These are phyloP conservation scores for Andricus quercusramuli DNA, from an alignment of 2,888 invertebrate genomes.

Conservation along the genomic window DNA sequence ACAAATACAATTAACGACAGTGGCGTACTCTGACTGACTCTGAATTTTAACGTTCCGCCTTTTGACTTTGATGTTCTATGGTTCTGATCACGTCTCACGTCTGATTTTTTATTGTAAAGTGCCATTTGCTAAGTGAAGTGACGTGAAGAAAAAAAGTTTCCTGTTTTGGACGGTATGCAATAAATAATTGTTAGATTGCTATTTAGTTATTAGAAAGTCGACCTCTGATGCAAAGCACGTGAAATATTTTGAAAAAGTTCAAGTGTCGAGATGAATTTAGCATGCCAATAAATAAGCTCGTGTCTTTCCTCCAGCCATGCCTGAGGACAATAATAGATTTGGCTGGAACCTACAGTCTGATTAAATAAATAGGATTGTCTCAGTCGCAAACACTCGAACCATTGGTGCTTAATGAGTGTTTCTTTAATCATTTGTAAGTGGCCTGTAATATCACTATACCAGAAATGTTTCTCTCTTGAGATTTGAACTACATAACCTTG, in stretches of 20 bases:
- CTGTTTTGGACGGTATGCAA: conserved; percentile 1
- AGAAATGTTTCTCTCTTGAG: conserved; percentile 36
- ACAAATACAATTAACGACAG: background rate
- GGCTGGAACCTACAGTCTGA: conserved; percentile 78
- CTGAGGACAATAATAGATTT: conserved; percentile 79
- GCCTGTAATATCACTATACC: conserved; percentile 51
- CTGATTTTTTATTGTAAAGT: background rate
- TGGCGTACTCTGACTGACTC: conserved; percentile 9
- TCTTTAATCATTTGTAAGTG: conserved; percentile 38
- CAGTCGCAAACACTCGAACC: conserved; percentile 65
- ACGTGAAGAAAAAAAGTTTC: conserved; percentile 17
- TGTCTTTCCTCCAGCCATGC: conserved; percentile 76
- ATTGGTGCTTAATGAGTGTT: conserved; percentile 57
- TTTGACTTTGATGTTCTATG: background rate
- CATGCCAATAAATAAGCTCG: conserved; percentile 46
- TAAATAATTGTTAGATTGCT: background rate
- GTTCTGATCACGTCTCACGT: background rate
- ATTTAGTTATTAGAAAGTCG: conserved; percentile 9
- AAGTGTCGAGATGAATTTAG: conserved; percentile 40
- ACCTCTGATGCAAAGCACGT: background rate
- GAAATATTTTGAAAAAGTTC: conserved; percentile 18
- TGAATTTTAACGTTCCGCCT: background rate
- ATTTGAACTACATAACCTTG: conserved; percentile 61
- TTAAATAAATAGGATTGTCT: conserved; percentile 77
- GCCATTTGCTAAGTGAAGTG: background rate